Evolutionary conservation across 2,888 invertebrate genomes (phyloP).

Genomic region (Apeira syringaria): DNA sequence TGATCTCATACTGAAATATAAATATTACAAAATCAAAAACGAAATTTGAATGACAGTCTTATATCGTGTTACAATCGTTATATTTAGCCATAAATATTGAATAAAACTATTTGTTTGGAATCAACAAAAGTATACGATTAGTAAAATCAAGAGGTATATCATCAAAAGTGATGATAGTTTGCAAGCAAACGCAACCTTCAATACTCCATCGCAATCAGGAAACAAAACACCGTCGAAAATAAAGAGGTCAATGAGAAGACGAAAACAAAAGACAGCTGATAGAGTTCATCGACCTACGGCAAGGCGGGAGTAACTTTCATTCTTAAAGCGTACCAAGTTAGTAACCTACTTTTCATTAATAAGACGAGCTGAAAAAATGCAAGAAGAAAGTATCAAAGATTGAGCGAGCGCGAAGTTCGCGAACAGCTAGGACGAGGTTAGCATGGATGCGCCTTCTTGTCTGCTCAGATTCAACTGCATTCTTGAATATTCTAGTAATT

Average conservation of each 20-base stretch:
- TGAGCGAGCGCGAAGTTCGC: constrained; percentile 80
- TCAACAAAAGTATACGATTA: no score
- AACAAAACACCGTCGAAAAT: constrained; percentile 18
- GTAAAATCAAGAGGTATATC: no score
- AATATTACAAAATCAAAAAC: no score
- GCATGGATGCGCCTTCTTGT: constrained; percentile 43
- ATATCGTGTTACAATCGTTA: no score
- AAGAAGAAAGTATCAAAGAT: constrained; percentile 84
- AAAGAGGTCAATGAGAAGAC: constrained; percentile 46
- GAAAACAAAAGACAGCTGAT: constrained; percentile 80
- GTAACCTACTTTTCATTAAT: constrained; percentile 84
- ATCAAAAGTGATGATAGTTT: not conserved
- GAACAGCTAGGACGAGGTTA: constrained; percentile 51
- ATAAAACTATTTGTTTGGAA: no score
- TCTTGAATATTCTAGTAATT: no score
- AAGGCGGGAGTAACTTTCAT: constrained; percentile 82
- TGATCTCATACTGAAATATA: no score
- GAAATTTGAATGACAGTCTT: no score
- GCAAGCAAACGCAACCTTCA: not conserved
- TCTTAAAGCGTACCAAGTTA: constrained; percentile 81
- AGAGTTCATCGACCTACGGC: constrained; percentile 78
- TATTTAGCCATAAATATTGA: no score
- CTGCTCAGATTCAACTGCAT: no score
- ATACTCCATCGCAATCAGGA: constrained; percentile 6
- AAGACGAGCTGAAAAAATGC: constrained; percentile 83